A percentile compares a stretch with the other conserved stretches of the same genome.
Conservation (phyloP, 2,888 invertebrate species). For the Tiliacea citrago region DNA sequence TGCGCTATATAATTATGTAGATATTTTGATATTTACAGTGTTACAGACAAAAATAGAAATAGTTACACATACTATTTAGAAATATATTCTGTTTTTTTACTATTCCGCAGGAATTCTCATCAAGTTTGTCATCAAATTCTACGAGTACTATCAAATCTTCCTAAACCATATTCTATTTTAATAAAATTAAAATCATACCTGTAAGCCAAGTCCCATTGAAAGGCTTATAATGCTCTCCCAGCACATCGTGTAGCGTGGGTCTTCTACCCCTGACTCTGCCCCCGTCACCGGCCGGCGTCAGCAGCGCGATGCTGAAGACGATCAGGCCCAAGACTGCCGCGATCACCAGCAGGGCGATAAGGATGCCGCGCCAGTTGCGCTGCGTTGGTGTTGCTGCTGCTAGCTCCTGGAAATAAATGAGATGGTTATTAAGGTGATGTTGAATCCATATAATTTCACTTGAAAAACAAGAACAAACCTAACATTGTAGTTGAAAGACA, state of each 20-base stretch:
- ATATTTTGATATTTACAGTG: neutral
- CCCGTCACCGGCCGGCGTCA: slow-evolving; percentile 95
- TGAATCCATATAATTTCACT: no score
- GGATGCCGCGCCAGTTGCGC: slow-evolving; percentile 98
- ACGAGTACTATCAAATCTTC: no score
- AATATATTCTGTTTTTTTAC: neutral
- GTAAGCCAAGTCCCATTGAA: slow-evolving; percentile 93
- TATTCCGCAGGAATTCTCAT: neutral
- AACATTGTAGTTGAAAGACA: no score
- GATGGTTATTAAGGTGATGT: neutral
- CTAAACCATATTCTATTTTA: neutral
- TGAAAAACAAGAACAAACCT: no score
- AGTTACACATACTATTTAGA: neutral
- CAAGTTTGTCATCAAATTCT: neutral
- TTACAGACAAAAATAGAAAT: neutral
- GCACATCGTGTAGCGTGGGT: slow-evolving; percentile 93
- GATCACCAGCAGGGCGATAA: slow-evolving; percentile 97
- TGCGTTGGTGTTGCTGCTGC: slow-evolving; percentile 96
- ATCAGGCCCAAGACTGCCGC: slow-evolving; percentile 97
- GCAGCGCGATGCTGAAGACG: slow-evolving; percentile 97
- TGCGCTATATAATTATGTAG: neutral
- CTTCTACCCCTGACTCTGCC: slow-evolving; percentile 92
- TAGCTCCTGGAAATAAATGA: slow-evolving; percentile 93
- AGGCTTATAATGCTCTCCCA: slow-evolving; percentile 90
- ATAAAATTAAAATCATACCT: slow-evolving; percentile 71